Percentiles rank a stretch among this genome's conserved stretches.
Evolutionary conservation across 1,140 invertebrate species (phyloP).

Genomic region (Uloborus diversus): DNA sequence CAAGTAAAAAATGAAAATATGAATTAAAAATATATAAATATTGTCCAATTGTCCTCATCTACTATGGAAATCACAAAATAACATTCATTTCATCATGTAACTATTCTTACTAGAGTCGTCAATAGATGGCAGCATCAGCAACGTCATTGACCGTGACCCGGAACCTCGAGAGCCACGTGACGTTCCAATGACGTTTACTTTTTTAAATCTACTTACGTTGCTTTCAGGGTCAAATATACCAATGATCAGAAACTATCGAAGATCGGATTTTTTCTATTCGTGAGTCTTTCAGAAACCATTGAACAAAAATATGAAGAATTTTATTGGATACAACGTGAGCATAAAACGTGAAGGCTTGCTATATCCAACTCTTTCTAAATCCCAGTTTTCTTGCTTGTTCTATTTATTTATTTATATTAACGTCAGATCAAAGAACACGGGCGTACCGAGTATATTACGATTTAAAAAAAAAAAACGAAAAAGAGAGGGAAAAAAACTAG

Average conservation of each 20-base stretch:
- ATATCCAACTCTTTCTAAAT: background rate
- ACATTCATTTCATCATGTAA: too few relatives aligned
- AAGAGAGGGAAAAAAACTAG: too few relatives aligned
- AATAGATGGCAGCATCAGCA: slow-evolving; percentile 34
- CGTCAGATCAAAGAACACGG: too few relatives aligned
- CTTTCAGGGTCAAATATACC: background rate
- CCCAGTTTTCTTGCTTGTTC: too few relatives aligned
- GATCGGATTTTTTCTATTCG: too few relatives aligned
- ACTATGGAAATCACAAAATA: too few relatives aligned
- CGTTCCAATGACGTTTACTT: background rate
- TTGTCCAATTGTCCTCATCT: too few relatives aligned
- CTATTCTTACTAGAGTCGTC: background rate
- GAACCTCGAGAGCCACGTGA: slow-evolving; percentile 45
- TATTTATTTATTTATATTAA: too few relatives aligned
- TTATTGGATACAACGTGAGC: background rate
- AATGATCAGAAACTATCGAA: background rate
- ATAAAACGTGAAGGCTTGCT: background rate
- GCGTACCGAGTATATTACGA: too few relatives aligned
- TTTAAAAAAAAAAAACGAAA: too few relatives aligned
- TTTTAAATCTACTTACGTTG: background rate
- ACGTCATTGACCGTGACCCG: slow-evolving; percentile 54
- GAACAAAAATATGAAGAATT: background rate
- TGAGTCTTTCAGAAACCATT: background rate
- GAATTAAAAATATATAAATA: too few relatives aligned
- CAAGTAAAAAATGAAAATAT: too few relatives aligned